phyloP scores from a whole-genome alignment of 2,113 vertebrate species.

The Rhabdornis inornatus region DNA sequence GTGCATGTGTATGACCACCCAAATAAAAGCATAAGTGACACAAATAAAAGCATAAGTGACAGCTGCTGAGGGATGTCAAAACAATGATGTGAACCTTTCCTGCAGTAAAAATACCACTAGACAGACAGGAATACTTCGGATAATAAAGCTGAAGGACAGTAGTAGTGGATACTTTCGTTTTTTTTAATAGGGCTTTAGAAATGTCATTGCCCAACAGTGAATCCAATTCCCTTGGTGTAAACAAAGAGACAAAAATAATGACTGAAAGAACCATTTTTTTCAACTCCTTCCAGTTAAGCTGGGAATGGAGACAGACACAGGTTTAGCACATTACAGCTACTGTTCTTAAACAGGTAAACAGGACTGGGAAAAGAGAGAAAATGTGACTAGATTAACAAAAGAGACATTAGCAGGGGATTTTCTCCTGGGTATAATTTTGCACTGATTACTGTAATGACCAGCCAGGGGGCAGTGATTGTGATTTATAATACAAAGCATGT shows the following conservation, averaged over 20 bases:
- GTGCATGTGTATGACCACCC: not conserved
- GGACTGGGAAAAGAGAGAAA: not conserved
- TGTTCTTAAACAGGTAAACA: not conserved
- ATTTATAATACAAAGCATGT: not conserved
- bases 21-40: conserved; percentile 27
- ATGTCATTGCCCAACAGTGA: not conserved
- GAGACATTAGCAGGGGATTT: not conserved
- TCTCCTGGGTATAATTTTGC: not conserved
- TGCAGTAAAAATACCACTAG: not conserved
- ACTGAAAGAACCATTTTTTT: not conserved
- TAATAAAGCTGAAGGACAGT: not conserved
- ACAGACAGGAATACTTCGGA: not conserved
- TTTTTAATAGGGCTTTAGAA: not conserved
- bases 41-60: conserved; percentile 10
- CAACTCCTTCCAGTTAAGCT: not conserved
- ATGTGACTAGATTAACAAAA: not conserved
- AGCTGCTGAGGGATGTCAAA: conserved; percentile 32
- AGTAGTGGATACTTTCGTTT: not conserved
- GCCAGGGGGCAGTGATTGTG: not conserved
- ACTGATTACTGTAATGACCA: not conserved
- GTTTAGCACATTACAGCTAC: not conserved
- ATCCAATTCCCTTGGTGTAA: not conserved
- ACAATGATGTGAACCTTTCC: not conserved
- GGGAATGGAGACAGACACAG: not conserved
- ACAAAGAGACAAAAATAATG: not conserved